Evolutionary conservation across 2,888 invertebrate genomes (phyloP), one percentile per base, ranked within the genome.

Genomic region (Stegana nigrithorax): DNA sequence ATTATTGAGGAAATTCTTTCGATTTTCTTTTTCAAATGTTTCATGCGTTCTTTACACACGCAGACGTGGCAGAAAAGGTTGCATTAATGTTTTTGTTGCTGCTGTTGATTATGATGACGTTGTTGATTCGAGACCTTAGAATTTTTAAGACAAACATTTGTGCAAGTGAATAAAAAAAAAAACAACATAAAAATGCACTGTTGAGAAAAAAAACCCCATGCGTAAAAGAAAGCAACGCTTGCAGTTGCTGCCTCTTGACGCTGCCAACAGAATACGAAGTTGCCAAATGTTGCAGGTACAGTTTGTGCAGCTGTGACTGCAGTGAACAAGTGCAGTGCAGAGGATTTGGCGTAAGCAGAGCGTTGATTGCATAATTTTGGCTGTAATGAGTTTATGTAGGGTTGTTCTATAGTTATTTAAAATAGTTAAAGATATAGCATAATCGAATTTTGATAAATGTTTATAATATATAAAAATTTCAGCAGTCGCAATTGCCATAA

Each of bases 81-180:
- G 32, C 53, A 12, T 55, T n/a, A n/a, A n/a, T 55, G 32, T 55
- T 55, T 12, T 12, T 27, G 21, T 19, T 55, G 53, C 26, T 27
- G 17, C 14, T 7, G 51, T 27, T 45, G 45, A 45, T 21, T 19
- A 45, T 21, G 45, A 21, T 26, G 50, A 50, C 50, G 32, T 26
- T 39, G 10, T 26, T 42, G n/a, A 17, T 44, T 42, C 36, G 3
- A 12, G 23, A 25, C 23, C 21, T 50, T 47, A 59, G 36, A 59
- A 59, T 47, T 47, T 47, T 59, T 50, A 50, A 50, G 10, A 59
- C 59, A 59, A 59, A 59, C 59, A 59, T 60, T 60, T 60, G 39
- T 50, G 51, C 59, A 60, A 60, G 42, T 44, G 59, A 51, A 36
- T 39, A 27, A 6, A 21, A 47, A 32, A 39, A 23, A 47, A 10